Percentiles rank a stretch among this genome's conserved stretches.
These are phyloP conservation scores for Rambutsinella grinnellia DNA, from an alignment of 2,888 invertebrate species.

Conservation along the genomic window DNA sequence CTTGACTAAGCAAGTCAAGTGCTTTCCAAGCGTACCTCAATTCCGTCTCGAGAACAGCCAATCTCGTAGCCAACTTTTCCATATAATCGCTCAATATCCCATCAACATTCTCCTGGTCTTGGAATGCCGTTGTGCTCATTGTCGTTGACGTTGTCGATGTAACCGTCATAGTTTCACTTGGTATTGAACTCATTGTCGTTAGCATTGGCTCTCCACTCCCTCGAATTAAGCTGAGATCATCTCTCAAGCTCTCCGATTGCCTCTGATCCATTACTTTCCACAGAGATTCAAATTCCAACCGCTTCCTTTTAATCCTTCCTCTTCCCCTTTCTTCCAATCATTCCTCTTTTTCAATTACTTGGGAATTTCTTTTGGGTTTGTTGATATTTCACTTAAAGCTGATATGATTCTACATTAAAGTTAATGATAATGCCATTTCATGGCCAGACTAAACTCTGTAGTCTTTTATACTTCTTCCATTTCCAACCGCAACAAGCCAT, in stretches of 20 bases:
- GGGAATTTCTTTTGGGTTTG: not conserved
- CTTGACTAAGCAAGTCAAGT: conserved; percentile 88
- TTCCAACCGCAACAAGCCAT: conserved; percentile 50
- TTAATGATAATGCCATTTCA: conserved; percentile 5
- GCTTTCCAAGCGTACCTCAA: conserved; percentile 94
- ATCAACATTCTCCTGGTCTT: conserved; percentile 65
- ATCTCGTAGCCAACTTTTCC: conserved; percentile 84
- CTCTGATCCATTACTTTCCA: conserved; percentile 46
- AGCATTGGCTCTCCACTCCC: conserved; percentile 32
- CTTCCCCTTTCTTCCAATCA: conserved; percentile 45
- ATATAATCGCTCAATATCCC: conserved; percentile 82
- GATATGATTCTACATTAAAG: conserved; percentile 6
- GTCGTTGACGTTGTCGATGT: conserved; percentile 47
- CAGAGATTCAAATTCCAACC: conserved; percentile 39
- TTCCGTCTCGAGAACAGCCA: conserved; percentile 90
- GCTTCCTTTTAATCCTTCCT: conserved; percentile 64
- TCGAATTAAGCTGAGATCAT: conserved; percentile 30
- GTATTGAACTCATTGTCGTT: conserved; percentile 52
- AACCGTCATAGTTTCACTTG: conserved; percentile 51
- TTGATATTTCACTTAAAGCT: not conserved
- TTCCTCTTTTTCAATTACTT: conserved; percentile 1
- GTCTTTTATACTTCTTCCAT: conserved; percentile 51
- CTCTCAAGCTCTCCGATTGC: conserved; percentile 45
- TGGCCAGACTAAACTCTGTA: not conserved
- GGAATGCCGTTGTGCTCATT: conserved; percentile 49